Evolutionary conservation across 2,888 invertebrate species (phyloP).

Genomic region (Acrobasis repandana): DNA sequence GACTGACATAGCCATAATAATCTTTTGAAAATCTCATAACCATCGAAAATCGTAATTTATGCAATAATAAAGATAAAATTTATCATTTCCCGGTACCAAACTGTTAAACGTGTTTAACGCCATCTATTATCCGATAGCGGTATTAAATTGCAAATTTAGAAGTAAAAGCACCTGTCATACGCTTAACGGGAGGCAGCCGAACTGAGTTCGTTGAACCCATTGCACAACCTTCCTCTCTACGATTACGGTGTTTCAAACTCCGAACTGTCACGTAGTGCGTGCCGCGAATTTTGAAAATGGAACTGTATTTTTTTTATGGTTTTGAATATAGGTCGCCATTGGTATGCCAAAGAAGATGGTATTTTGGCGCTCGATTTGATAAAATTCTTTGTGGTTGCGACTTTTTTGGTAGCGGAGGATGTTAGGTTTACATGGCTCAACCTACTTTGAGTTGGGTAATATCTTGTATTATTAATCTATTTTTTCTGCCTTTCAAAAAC

Average conservation of each 20-base stretch:
- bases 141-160: slow-evolving; percentile 72
- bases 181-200: slow-evolving; percentile 74
- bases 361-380: background rate
- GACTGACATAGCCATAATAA: background rate
- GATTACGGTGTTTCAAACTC: slow-evolving; percentile 41
- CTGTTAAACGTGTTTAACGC: slow-evolving; percentile 46
- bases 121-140: slow-evolving; percentile 71
- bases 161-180: slow-evolving; percentile 72
- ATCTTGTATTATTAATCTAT: background rate
- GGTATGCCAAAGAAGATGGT: slow-evolving; percentile 43
- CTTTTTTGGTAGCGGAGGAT: slow-evolving; percentile 2
- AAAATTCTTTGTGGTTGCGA: slow-evolving; percentile 27
- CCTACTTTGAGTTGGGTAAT: background rate
- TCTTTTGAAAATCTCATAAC: background rate
- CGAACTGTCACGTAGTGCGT: slow-evolving; percentile 49
- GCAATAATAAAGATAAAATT: background rate
- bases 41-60: background rate
- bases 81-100: slow-evolving; percentile 30
- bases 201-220: slow-evolving; percentile 71
- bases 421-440: background rate
- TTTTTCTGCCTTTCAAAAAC: background rate
- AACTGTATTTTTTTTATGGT: slow-evolving; percentile 52
- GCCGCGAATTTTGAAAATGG: slow-evolving; percentile 72
- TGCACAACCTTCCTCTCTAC: slow-evolving; percentile 52
- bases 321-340: slow-evolving; percentile 56